Conservation (phyloP, 1,140 invertebrate genomes). For the Trichonephila clavata region DNA sequence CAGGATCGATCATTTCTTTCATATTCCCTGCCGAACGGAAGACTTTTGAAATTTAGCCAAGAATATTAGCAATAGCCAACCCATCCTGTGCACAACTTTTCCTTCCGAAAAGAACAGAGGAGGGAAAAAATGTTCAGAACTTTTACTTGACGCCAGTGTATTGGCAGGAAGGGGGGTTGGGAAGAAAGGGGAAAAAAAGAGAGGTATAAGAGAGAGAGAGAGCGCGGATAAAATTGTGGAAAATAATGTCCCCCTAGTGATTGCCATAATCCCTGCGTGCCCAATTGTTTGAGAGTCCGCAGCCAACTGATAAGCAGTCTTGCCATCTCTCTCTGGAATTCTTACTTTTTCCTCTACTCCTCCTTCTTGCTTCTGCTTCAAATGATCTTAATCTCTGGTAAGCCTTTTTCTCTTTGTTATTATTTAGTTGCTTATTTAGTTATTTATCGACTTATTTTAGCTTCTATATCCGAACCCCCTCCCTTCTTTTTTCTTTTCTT, state of each 20-base stretch:
- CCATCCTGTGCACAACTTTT: slow-evolving; percentile 34
- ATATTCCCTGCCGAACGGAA: background rate
- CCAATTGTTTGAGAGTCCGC: slow-evolving; percentile 72
- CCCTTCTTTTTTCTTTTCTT: background rate
- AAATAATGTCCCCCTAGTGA: slow-evolving; percentile 77
- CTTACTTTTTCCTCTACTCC: slow-evolving; percentile 43
- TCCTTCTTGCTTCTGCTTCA: slow-evolving; percentile 58
- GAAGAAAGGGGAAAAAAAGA: background rate
- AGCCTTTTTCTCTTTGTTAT: slow-evolving; percentile 77
- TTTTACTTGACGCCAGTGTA: slow-evolving; percentile 40
- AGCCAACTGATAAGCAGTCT: slow-evolving; percentile 69
- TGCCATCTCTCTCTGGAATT: slow-evolving; percentile 70
- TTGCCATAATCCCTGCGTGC: slow-evolving; percentile 74
- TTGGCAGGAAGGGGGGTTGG: background rate
- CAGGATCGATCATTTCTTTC: background rate
- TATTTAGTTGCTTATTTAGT: slow-evolving; percentile 76
- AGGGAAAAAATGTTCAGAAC: slow-evolving; percentile 32
- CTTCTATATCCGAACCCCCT: background rate
- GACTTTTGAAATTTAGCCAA: slow-evolving; percentile 35
- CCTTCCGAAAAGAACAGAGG: background rate
- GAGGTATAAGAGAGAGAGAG: background rate
- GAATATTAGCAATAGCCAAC: slow-evolving; percentile 28
- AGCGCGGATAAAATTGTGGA: slow-evolving; percentile 76
- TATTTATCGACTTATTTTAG: slow-evolving; percentile 76
- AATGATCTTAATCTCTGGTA: slow-evolving; percentile 77